Percentiles rank a stretch among this genome's conserved stretches.
Conservation (phyloP, 2,888 invertebrate genomes). For the Lutraria lutraria region DNA sequence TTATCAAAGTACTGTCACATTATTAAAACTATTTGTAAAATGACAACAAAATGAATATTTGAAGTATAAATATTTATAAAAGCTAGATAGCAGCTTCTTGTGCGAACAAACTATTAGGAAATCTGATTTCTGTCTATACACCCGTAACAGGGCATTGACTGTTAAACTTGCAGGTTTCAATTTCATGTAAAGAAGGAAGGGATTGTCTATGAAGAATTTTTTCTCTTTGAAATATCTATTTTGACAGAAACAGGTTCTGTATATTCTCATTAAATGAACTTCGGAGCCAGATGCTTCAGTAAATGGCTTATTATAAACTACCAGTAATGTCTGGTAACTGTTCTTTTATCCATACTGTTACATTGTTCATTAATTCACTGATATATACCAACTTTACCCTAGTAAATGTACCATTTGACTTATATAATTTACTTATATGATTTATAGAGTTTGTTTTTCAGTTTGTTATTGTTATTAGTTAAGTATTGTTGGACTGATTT, state of each 20-base stretch:
- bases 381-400: too few relatives aligned
- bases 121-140: not conserved
- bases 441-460: too few relatives aligned
- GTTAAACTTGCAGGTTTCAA: not conserved
- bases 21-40: too few relatives aligned
- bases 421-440: too few relatives aligned
- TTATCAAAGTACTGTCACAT: too few relatives aligned
- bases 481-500: too few relatives aligned
- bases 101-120: too few relatives aligned
- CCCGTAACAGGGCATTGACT: not conserved
- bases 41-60: too few relatives aligned
- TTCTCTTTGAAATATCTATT: constrained; percentile 28
- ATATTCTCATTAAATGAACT: constrained; percentile 27
- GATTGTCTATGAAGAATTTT: constrained; percentile 19
- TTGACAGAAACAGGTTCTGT: constrained; percentile 24
- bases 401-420: too few relatives aligned
- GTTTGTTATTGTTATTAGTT: too few relatives aligned
- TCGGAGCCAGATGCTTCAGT: not conserved
- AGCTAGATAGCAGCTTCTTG: too few relatives aligned
- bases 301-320: constrained; percentile 16
- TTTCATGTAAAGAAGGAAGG: not conserved
- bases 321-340: not conserved
- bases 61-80: too few relatives aligned
- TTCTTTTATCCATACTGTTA: not conserved
- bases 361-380: not conserved